Conservation (phyloP, 2,113 vertebrate species). For the Ophiodon elongatus region DNA sequence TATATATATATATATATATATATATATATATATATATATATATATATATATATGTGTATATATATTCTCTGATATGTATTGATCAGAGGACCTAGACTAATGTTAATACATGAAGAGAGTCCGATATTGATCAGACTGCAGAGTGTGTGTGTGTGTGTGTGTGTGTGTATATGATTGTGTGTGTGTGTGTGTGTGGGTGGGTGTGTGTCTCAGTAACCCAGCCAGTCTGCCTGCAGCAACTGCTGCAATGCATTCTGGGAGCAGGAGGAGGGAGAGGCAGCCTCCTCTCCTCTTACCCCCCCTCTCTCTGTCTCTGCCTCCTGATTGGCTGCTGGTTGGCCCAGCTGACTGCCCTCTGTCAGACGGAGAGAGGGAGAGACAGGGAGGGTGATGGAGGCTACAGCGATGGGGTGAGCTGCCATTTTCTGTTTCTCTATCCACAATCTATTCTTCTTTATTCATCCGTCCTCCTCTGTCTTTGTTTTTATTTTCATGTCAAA, state of each 20-base stretch:
- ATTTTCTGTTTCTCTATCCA: conserved; percentile 73
- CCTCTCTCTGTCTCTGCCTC: conserved; percentile 6
- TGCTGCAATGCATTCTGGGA: conserved; percentile 68
- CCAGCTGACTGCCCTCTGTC: conserved; percentile 70
- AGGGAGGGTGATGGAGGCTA: conserved; percentile 72
- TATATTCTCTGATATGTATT: background rate
- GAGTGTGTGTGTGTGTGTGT: background rate
- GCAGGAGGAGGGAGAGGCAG: background rate
- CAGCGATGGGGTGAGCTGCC: conserved; percentile 81
- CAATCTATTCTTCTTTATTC: conserved; percentile 13
- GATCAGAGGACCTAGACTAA: background rate
- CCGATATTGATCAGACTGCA: background rate
- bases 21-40: background rate
- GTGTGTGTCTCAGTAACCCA: conserved; percentile 14
- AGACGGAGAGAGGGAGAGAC: conserved; percentile 52
- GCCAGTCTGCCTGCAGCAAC: conserved; percentile 52
- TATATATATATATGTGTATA: background rate
- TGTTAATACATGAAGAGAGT: background rate
- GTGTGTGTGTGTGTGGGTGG: conserved; percentile 11
- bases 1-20: background rate
- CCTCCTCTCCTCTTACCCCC: conserved; percentile 1
- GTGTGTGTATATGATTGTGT: background rate
- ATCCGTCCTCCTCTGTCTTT: background rate
- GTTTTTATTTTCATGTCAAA: background rate
- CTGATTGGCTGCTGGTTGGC: conserved; percentile 58